Conservation (phyloP, 2,113 vertebrate genomes). For the Parus major region DNA sequence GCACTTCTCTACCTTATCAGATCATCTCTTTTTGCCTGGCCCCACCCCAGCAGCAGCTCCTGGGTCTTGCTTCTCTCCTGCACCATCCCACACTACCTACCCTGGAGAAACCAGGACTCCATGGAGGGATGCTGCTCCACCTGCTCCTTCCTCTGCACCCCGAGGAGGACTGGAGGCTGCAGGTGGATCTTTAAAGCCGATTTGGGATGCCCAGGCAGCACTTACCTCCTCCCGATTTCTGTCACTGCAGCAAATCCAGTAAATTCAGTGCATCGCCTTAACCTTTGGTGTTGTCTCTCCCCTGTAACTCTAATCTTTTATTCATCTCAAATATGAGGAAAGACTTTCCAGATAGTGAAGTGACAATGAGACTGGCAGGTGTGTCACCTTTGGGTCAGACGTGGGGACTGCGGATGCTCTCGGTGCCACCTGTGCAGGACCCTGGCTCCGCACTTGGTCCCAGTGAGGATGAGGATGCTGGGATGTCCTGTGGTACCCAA, state of each 20-base stretch:
- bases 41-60: rapidly evolving
- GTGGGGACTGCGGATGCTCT: rapidly evolving
- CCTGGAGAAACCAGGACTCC: background rate
- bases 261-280: background rate
- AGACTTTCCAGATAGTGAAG: background rate
- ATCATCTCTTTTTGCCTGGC: rapidly evolving
- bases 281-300: background rate
- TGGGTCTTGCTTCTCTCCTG: background rate
- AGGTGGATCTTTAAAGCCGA: background rate
- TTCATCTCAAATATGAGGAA: background rate
- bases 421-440: rapidly evolving
- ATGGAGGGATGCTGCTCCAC: background rate
- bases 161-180: background rate
- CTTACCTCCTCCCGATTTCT: background rate
- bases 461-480: rapidly evolving
- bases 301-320: background rate
- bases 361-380: background rate
- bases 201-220: background rate
- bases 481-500: rapidly evolving
- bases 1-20: background rate
- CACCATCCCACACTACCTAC: rapidly evolving
- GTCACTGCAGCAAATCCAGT: background rate
- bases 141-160: background rate
- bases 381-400: rapidly evolving
- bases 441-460: rapidly evolving